Evolutionary conservation across 2,797 vertebrate species (phyloP).

Genomic region (Dallia pectoralis): DNA sequence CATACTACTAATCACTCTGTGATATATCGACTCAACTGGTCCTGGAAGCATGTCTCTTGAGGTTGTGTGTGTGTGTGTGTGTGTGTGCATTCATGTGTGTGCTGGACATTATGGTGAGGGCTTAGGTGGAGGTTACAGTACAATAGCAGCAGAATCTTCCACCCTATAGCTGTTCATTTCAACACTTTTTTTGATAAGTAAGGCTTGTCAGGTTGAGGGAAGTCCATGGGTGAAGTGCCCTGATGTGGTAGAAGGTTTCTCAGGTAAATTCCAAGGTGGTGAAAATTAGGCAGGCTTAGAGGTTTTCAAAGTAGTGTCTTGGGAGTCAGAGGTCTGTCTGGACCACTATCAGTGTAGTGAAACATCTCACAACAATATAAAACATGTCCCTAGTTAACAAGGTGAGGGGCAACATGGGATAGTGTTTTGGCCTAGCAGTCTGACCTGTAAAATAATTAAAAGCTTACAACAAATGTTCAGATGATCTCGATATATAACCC

Average conservation of each 20-base stretch:
- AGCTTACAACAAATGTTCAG: not conserved
- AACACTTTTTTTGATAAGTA: conserved; percentile 52
- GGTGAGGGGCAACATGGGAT: not conserved
- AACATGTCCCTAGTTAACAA: conserved; percentile 16
- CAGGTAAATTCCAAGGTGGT: conserved; percentile 47
- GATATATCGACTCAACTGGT: not conserved
- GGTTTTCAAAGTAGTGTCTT: conserved; percentile 39
- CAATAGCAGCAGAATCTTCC: not conserved
- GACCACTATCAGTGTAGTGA: conserved; percentile 40
- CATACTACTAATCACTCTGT: not conserved
- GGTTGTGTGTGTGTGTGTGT: not conserved
- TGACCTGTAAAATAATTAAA: not conserved
- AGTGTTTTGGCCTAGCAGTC: not conserved
- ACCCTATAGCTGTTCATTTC: conserved; percentile 45
- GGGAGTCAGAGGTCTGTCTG: conserved; percentile 18
- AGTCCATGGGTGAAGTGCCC: conserved; percentile 37
- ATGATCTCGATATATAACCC: not conserved
- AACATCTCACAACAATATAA: conserved; percentile 32
- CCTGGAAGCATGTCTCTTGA: not conserved
- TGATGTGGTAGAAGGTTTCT: conserved; percentile 4
- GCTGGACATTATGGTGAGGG: not conserved
- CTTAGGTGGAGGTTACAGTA: not conserved
- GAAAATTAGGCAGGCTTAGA: conserved; percentile 32
- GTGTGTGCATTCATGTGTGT: not conserved
- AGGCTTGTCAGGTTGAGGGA: conserved; percentile 19